Conservation (phyloP, 2,113 vertebrate genomes). For the Astur gentilis region DNA sequence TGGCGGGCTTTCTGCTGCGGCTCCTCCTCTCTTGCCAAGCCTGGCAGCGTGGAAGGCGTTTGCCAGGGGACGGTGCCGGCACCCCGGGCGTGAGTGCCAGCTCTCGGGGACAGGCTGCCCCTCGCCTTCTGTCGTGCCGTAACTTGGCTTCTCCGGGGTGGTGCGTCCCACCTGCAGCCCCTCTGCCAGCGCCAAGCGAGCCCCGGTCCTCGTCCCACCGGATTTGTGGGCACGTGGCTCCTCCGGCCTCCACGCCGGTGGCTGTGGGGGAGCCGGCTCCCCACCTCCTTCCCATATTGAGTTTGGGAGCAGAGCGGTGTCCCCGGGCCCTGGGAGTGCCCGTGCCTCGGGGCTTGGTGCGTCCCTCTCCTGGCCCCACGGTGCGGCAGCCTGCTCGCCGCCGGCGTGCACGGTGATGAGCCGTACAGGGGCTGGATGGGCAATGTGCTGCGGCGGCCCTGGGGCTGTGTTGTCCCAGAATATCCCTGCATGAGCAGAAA, state of each 20-base stretch:
- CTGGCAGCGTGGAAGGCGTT: neutral
- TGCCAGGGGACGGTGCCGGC: neutral
- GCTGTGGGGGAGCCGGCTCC: neutral
- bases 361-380: rapidly evolving
- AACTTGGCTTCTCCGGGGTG: neutral
- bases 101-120: neutral
- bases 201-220: rapidly evolving
- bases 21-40: neutral
- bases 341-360: rapidly evolving
- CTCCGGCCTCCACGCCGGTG: neutral
- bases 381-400: rapidly evolving
- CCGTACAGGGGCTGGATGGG: neutral
- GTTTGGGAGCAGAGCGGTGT: neutral
- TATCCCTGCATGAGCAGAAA: neutral
- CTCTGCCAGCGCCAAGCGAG: neutral
- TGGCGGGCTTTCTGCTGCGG: neutral
- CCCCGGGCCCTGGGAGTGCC: neutral
- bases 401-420: rapidly evolving
- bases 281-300: rapidly evolving
- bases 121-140: neutral
- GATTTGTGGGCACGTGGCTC: rapidly evolving
- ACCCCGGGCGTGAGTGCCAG: neutral
- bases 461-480: neutral
- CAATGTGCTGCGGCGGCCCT: neutral
- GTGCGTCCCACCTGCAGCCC: neutral